A percentile compares a stretch with the other conserved stretches of the same genome.
These are phyloP conservation scores for Planococcus citri DNA, from an alignment of 1,140 invertebrate species.

Conservation along the genomic window DNA sequence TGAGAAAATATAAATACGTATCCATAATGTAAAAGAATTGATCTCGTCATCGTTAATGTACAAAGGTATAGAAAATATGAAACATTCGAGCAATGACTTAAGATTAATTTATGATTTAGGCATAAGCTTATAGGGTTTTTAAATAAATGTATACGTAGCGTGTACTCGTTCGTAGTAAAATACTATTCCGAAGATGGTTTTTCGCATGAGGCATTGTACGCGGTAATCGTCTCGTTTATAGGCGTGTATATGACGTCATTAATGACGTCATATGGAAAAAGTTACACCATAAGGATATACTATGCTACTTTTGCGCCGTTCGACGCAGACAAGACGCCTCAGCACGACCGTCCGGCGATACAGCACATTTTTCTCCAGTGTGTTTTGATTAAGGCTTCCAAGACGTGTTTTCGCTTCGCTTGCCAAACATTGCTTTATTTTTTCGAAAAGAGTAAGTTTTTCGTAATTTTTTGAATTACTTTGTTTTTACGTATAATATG, in stretches of 20 bases:
- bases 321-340: not conserved
- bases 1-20: not conserved
- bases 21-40: too few relatives aligned
- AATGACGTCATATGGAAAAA: slow-evolving; percentile 5
- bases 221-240: not conserved
- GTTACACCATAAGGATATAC: not conserved
- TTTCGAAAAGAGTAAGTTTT: not conserved
- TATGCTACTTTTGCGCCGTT: not conserved
- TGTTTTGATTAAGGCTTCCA: not conserved
- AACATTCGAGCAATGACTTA: too few relatives aligned
- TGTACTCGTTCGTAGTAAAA: too few relatives aligned
- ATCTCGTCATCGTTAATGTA: too few relatives aligned
- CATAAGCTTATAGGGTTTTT: not conserved
- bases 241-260: slow-evolving; percentile 5
- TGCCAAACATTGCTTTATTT: not conserved
- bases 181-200: not conserved
- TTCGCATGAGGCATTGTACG: not conserved
- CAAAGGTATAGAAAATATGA: too few relatives aligned
- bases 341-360: not conserved
- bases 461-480: too few relatives aligned
- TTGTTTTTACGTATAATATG: too few relatives aligned
- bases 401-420: not conserved
- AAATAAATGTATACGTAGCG: too few relatives aligned
- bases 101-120: too few relatives aligned
- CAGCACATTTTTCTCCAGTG: not conserved